Evolutionary conservation across 1,140 invertebrate species (phyloP).

Genomic region (Liolophura sinensis): DNA sequence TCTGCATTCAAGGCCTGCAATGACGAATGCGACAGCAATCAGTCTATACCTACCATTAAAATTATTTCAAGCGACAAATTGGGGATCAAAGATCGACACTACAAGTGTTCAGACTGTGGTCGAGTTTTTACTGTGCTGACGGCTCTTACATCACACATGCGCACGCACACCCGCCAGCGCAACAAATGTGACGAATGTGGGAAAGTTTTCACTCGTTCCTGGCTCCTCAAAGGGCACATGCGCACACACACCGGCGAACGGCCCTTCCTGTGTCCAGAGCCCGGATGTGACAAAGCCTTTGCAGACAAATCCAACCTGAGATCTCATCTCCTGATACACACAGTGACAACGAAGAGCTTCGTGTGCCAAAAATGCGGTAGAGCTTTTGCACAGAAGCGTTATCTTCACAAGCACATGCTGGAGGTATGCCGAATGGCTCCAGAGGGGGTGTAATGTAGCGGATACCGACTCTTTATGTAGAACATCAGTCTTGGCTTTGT

Average conservation of each 20-base stretch:
- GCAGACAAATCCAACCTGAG: constrained; percentile 89
- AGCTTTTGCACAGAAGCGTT: constrained; percentile 74
- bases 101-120: constrained; percentile 29
- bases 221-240: constrained; percentile 92
- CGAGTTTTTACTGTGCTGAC: constrained; percentile 15
- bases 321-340: constrained; percentile 99
- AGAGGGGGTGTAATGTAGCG: too few relatives aligned
- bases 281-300: constrained; percentile 78
- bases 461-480: constrained; percentile 8
- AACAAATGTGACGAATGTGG: constrained; percentile 91
- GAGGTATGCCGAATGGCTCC: constrained; percentile 65
- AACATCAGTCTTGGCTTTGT: constrained; percentile 12
- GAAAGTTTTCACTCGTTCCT: constrained; percentile 95
- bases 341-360: constrained; percentile 86
- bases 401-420: constrained; percentile 72
- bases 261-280: constrained; percentile 95
- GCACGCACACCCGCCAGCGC: constrained; percentile 15
- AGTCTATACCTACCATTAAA: too few relatives aligned
- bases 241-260: constrained; percentile 95
- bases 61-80: too few relatives aligned
- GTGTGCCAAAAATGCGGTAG: constrained; percentile 85
- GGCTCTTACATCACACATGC: constrained; percentile 23
- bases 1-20: too few relatives aligned
- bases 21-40: too few relatives aligned
- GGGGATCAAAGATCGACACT: too few relatives aligned